Evolutionary conservation across 2,888 invertebrate species (phyloP), one percentile per base, ranked within the genome.

Genomic region (Sesamia inferens): DNA sequence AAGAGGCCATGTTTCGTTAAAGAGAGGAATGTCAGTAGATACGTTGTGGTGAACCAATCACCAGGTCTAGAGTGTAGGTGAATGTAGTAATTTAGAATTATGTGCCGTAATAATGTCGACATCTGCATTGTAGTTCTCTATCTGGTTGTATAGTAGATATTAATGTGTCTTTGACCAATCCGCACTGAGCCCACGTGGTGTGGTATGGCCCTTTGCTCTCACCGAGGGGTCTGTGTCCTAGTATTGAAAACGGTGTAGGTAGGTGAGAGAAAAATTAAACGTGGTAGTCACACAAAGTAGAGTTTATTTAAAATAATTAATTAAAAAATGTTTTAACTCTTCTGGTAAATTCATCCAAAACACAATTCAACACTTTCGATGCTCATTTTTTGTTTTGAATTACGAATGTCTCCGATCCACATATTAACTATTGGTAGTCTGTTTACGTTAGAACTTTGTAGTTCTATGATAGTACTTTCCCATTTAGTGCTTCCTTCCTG

Each of bases 401-500:
- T 22, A 2, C 86, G 80, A 11, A 83, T 68, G 58, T 90, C 88
- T 62, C 69, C 79, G 22, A 90, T 88, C 63, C 74, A 74, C 19
- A 90, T 71, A 73, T 90, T 88, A 11, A 83, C 79, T 0, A 90
- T 81, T 5, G 90, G 90, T 31, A 90, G 54, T 39, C 88, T 84
- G 5, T 82, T n/a, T 0, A 74, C 75, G 6, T 78, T 68, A 8
- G 65, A 59, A 66, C 79, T 86, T 57, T 63, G 74, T 13, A 90
- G 13, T 16, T 61, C 55, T 55, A 90, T 89, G 39, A 84, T 65
- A 1, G 63, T 48, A 54, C 75, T 74, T 39, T 55, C 57, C 74
- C 42, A 63, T 10, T 71, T 68, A 22, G 24, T 59, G 55, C 54
- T 62, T 48, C 78, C 83, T 67, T 55, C 55, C 83, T 83, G 85